Base-by-base conservation (phyloP, 2,113 vertebrate species). In the Muntiacus reevesi region DNA sequence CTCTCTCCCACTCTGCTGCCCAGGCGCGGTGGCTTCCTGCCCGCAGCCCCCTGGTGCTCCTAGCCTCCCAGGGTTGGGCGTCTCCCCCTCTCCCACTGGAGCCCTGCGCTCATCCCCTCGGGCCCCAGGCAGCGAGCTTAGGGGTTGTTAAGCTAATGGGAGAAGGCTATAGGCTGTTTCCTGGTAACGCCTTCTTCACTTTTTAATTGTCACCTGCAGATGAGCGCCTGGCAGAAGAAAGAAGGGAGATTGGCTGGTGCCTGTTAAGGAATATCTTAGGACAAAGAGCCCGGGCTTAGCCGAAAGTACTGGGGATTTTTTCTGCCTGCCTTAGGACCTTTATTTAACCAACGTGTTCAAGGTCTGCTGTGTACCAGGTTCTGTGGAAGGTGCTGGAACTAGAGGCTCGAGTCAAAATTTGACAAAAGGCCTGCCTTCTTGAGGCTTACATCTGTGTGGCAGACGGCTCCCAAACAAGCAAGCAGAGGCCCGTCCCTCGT, bases 151-250 rank as follows among this genome's bases (percentile, higher is more conserved):
- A 84, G 57, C 94, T 96, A 92, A 94, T 87, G 19, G 84, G 55
- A 81, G 86, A 76, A 57, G 78, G 86, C 43, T 81, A 87, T 28
- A 5, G 59, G 40, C 96, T 81, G 95, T 96, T 96, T 95, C 91
- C 97, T 93, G 92, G 96, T 94, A 93, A 89, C 27, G 30, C 91
- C 96, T 93, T 90, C 87, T 85, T 62, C 33, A 45, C 74, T 84
- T 78, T 95, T 74, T 94, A 94, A 95, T 96, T 71, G 93, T 87
- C 93, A 91, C 89, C 89, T 94, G 81, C 33, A 54, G 82, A 86
- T 64, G 28, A 74, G 71, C 25, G 30, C 92, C 84, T 82, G 91
- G 43, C 62, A 64, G 62, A 28, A 43, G 89, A 47, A 28, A 6
- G 87, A 64, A 40, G 71, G 27, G 50, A n/a, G 21, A 52, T 76